phyloP scores from a whole-genome alignment of 2,888 invertebrate species.

The Chymomyza caudatula region DNA sequence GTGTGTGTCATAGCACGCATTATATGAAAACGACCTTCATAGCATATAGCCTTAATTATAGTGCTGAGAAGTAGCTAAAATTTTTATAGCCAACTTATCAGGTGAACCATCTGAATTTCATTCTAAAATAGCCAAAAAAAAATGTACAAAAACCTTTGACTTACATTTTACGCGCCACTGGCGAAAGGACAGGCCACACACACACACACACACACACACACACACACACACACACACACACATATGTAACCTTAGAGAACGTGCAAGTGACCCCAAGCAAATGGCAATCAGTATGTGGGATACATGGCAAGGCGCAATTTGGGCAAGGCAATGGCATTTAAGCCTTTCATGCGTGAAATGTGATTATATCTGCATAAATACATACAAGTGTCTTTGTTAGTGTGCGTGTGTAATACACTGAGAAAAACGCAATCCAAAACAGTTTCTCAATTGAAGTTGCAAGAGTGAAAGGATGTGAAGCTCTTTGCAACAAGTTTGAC shows the following conservation, averaged over 20 bases:
- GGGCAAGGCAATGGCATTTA: constrained; percentile 17
- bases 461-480: too few relatives aligned
- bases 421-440: not conserved
- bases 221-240: constrained; percentile 1
- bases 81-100: not conserved
- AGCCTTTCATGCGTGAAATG: constrained; percentile 62
- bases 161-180: constrained; percentile 34
- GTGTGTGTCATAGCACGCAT: not conserved
- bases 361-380: constrained; percentile 54
- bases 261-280: constrained; percentile 57
- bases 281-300: constrained; percentile 32
- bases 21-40: not conserved
- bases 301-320: constrained; percentile 31
- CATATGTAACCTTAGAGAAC: constrained; percentile 27
- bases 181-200: not conserved
- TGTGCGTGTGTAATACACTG: not conserved
- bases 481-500: too few relatives aligned
- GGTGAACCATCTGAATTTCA: not conserved
- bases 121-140: not conserved
- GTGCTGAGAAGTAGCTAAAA: not conserved
- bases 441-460: too few relatives aligned
- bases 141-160: constrained; percentile 23
- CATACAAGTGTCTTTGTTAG: constrained; percentile 17
- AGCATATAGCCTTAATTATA: not conserved
- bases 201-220: constrained; percentile 2